Conservation (phyloP, 1,140 invertebrate species). For the Philopotamus ludificatus region DNA sequence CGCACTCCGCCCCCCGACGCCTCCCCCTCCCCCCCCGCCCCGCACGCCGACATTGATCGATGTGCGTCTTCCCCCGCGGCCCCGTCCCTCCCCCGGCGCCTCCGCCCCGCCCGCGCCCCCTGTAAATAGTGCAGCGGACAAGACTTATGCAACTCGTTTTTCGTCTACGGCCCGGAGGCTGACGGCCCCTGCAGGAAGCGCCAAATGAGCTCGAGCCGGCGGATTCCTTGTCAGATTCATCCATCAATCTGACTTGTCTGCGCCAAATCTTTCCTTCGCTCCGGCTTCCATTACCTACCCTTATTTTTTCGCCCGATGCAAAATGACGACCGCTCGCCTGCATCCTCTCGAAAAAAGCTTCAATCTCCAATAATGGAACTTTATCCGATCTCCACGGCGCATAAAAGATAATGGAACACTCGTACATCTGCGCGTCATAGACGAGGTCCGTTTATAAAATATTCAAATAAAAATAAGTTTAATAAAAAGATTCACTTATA, state of each 20-base stretch:
- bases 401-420: too few species aligned
- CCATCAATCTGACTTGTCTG: slow-evolving; percentile 25
- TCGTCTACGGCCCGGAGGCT: slow-evolving; percentile 24
- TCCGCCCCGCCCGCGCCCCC: slow-evolving; percentile 5
- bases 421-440: too few species aligned
- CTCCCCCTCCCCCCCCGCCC: too few species aligned
- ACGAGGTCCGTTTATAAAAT: too few species aligned
- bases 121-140: slow-evolving; percentile 33
- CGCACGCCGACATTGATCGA: slow-evolving; percentile 40
- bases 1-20: slow-evolving; percentile 8
- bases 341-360: background rate
- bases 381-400: too few species aligned
- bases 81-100: background rate
- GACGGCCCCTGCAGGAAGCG: slow-evolving; percentile 10
- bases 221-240: slow-evolving; percentile 18
- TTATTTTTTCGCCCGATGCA: background rate
- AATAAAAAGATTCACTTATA: too few species aligned
- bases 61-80: slow-evolving; percentile 39
- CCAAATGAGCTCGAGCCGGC: slow-evolving; percentile 1
- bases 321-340: background rate
- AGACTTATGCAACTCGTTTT: slow-evolving; percentile 35
- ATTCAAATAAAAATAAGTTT: too few species aligned
- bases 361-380: too few species aligned
- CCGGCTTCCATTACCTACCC: background rate
- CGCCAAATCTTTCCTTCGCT: slow-evolving; percentile 12